Percentiles rank a stretch among this genome's conserved stretches.
Conservation (phyloP, 2,113 vertebrate genomes). For the Dasyurus viverrinus region DNA sequence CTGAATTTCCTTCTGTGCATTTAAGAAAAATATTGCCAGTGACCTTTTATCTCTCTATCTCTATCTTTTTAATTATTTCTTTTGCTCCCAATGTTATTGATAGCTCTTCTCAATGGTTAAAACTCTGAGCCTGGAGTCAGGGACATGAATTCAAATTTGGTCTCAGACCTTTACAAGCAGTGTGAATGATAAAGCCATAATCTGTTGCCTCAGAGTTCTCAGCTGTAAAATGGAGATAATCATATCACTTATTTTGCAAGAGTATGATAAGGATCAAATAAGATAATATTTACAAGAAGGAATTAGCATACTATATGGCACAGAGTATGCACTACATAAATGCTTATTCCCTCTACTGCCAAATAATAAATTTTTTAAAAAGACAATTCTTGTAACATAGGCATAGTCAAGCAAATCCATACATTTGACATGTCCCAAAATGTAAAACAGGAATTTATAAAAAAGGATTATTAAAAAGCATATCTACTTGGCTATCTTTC, state of each 20-base stretch:
- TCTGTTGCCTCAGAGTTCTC: neutral
- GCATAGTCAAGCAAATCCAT: neutral
- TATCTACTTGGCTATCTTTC: too few species aligned
- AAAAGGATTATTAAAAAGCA: neutral
- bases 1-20: neutral
- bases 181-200: neutral
- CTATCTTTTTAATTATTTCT: too few species aligned
- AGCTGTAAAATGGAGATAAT: neutral
- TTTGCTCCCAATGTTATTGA: neutral
- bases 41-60: neutral
- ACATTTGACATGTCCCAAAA: neutral
- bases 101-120: neutral
- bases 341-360: neutral
- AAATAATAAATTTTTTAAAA: neutral
- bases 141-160: neutral
- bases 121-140: neutral
- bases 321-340: neutral
- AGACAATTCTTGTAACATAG: neutral
- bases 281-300: neutral
- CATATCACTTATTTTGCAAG: neutral
- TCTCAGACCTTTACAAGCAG: neutral
- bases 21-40: neutral
- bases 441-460: neutral
- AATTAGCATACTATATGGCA: neutral
- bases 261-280: neutral